Evolutionary conservation across 1,140 invertebrate species (phyloP).

Genomic region (Macrostomum lignano): DNA sequence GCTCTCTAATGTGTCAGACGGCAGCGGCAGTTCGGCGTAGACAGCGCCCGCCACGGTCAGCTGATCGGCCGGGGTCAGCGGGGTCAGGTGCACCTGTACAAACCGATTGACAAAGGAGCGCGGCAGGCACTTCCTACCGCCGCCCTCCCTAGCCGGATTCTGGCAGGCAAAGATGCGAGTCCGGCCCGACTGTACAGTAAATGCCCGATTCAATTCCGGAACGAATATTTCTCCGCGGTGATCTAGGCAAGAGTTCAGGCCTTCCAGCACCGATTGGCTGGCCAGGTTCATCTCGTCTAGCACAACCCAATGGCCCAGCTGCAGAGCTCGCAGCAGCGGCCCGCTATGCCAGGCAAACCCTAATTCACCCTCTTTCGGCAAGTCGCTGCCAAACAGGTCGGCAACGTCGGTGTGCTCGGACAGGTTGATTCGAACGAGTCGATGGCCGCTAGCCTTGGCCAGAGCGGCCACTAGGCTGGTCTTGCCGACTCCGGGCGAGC

Average conservation of each 20-base stretch:
- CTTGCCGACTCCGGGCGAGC: constrained; percentile 88
- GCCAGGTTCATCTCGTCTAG: constrained; percentile 49
- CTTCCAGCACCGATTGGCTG: constrained; percentile 38
- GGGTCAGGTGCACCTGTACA: constrained; percentile 63
- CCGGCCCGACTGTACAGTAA: constrained; percentile 34
- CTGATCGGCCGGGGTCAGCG: constrained; percentile 46
- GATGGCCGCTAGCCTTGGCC: constrained; percentile 48
- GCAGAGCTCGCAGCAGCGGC: constrained; percentile 62
- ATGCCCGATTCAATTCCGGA: constrained; percentile 63
- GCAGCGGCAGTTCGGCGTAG: no score
- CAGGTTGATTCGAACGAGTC: constrained; percentile 65
- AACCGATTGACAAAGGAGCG: constrained; percentile 91
- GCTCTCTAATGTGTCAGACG: no score
- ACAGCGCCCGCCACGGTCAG: constrained; percentile 30
- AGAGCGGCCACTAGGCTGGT: constrained; percentile 72
- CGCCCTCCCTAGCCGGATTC: constrained; percentile 83
- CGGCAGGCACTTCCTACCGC: constrained; percentile 68
- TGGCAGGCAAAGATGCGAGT: constrained; percentile 86
- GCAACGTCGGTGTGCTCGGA: constrained; percentile 96
- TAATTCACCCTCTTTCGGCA: constrained; percentile 75
- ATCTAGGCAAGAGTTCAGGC: constrained; percentile 87
- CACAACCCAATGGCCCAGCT: constrained; percentile 71
- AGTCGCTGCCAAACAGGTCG: constrained; percentile 85
- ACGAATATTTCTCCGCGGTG: constrained; percentile 81
- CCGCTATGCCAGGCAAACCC: constrained; percentile 60